Conservation (phyloP, 1,140 invertebrate genomes). For the Achroia grisella region DNA sequence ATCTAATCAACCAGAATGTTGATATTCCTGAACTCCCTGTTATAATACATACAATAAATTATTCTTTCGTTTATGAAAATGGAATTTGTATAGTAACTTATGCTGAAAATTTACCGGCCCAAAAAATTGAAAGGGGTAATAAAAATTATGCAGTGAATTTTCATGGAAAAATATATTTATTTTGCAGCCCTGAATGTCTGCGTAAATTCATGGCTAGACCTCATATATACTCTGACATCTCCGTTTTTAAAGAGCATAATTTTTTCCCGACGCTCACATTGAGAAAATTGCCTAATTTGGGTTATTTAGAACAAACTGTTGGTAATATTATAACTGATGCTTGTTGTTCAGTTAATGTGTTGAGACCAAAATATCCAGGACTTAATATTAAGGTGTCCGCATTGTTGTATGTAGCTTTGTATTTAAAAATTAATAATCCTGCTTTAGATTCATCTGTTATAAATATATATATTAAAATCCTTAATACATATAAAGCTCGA, state of each 20-base stretch:
- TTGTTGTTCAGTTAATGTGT: slow-evolving; percentile 59
- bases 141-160: slow-evolving; percentile 54
- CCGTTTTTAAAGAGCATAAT: slow-evolving; percentile 52
- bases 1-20: slow-evolving; percentile 41
- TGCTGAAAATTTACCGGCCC: slow-evolving; percentile 63
- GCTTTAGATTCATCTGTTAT: slow-evolving; percentile 20
- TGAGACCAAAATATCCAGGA: slow-evolving; percentile 75
- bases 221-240: slow-evolving; percentile 53
- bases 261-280: slow-evolving; percentile 54
- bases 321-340: slow-evolving; percentile 67
- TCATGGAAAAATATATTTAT: slow-evolving; percentile 68
- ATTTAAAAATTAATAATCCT: slow-evolving; percentile 73
- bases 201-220: slow-evolving; percentile 67
- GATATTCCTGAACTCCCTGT: slow-evolving; percentile 69
- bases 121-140: slow-evolving; percentile 57
- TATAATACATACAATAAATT: slow-evolving; percentile 46
- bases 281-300: slow-evolving; percentile 68
- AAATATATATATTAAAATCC: slow-evolving; percentile 47
- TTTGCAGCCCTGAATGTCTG: slow-evolving; percentile 69
- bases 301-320: slow-evolving; percentile 75
- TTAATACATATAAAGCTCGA: slow-evolving; percentile 46
- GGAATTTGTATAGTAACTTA: slow-evolving; percentile 76
- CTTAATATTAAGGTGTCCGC: slow-evolving; percentile 63
- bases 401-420: slow-evolving; percentile 69
- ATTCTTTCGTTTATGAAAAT: slow-evolving; percentile 52